Evolutionary conservation across 2,797 vertebrate species (phyloP), one percentile per base, ranked within the genome.

Genomic region (Lindbergichthys nudifrons): DNA sequence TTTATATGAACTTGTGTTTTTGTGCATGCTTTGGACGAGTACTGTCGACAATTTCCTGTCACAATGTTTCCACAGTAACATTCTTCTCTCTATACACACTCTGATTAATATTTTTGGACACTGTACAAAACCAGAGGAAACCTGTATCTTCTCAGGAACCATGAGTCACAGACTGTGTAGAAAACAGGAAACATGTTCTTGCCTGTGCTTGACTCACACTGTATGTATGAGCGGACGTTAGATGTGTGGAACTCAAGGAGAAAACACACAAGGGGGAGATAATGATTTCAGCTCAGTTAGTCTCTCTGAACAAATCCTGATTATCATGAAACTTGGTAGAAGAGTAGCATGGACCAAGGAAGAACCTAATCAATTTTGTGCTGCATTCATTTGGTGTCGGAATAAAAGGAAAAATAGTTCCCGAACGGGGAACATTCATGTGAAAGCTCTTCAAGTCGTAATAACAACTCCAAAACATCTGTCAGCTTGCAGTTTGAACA

Each of bases 161-260:
- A 46, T 68, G 58, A 84, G 42, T 80, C 70, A 83, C 32, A 39
- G 3, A 54, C 19, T 3, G 16, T 53, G 64, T 13, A 42, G 14
- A 19, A 68, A 69, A 57, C 3, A 26, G 58, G 39, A 65, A 26
- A 43, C 32, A 61, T 48, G 56, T 42, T 65, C 39, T 51, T 16
- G n/a, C 1, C 36, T 39, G 39, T 3, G 12, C 19, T 45, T 50
- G 21, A 15, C 42, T 63, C 46, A n/a, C 47, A 23, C 3, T 65
- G 14, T 13, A 18, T 19, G n/a, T 2, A 15, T 14, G 52, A 23
- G 26, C 5, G 2, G 5, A 12, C 58, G 32, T 47, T 16, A 14
- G 10, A 19, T 52, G 19, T 57, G n/a, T 21, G 9, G 6, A 10
- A 14, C 23, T 48, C 14, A 9, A 36, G 12, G 62, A 42, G 18